phyloP scores from a whole-genome alignment of 2,113 vertebrate species.

The Centropristis striata region DNA sequence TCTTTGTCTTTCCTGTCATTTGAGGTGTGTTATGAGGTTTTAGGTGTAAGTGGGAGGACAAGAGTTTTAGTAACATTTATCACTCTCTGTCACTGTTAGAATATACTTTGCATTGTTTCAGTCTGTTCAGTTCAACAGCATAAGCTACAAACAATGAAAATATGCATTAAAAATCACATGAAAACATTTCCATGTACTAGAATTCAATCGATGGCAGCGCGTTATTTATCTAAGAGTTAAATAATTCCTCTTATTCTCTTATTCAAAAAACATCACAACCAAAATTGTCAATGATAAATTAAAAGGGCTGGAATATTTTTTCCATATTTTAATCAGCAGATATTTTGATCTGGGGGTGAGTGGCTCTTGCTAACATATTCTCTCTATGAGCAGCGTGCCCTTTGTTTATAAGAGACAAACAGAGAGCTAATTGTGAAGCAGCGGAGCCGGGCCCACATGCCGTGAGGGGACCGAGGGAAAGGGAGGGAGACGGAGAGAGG shows the following conservation, averaged over 20 bases:
- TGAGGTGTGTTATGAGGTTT: constrained; percentile 72
- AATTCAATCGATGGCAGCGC: constrained; percentile 10
- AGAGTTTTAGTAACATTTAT: constrained; percentile 69
- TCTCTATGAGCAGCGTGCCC: constrained; percentile 63
- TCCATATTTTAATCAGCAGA: constrained; percentile 45
- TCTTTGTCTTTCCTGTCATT: constrained; percentile 90
- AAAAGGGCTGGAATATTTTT: constrained; percentile 27
- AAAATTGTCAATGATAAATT: constrained; percentile 19
- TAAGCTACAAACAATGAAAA: constrained; percentile 21
- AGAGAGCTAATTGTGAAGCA: constrained; percentile 91
- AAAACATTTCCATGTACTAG: constrained; percentile 15
- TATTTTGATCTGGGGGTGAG: constrained; percentile 40
- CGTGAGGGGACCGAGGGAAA: constrained; percentile 65
- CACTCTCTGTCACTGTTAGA: constrained; percentile 61
- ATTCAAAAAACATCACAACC: constrained; percentile 47
- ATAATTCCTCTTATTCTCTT: constrained; percentile 36
- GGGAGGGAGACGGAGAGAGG: constrained; percentile 80
- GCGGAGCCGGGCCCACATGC: constrained; percentile 87
- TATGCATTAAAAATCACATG: constrained; percentile 29
- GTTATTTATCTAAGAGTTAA: constrained; percentile 45
- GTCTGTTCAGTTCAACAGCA: background rate
- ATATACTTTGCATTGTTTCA: constrained; percentile 30
- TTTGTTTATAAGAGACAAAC: constrained; percentile 80
- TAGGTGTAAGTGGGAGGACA: constrained; percentile 73
- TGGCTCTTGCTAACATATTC: constrained; percentile 67